Base-by-base conservation (phyloP, 1,140 invertebrate genomes). In the Drosophila prosaltans region DNA sequence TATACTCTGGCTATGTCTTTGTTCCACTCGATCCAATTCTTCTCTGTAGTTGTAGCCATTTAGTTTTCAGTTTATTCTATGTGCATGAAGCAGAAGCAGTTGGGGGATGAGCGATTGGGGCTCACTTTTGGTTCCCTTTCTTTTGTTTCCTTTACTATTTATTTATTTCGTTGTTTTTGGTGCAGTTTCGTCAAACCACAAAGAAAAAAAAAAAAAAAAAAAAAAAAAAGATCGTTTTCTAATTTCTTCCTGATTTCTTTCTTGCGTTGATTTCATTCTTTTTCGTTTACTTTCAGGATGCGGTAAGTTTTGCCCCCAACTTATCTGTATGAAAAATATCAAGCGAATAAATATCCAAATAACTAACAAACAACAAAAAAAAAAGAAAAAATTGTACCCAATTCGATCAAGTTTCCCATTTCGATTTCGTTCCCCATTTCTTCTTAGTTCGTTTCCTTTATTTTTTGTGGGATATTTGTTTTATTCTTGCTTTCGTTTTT, bases 261-360 rank as follows among this genome's bases (percentile, higher is more conserved):
- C 78, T 80, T 81, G 83, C 74, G 81, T 86, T 86, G 82, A 86
- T 88, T 90, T 78, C 74, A 90, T 91, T 88, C 72, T 90, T 86
- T 51, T 91, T 91, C 76, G 72, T 91, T 86, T 85, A 85, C 85
- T 92, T 92, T 83, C 91, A 92, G 91, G 91, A 92, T 91, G 91
- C 91, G 91, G 91, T 92, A 92, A 92, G 91, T 92, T 51, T 76
- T 80, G 65, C 71, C 79, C 69, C 75, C 64, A 65, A 74, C 48
- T 69, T 59, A 61, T 73, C 55, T 61, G 48, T 26, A 8, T 21
- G 21, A 48, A 48, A 4, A 48, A 48, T n/a, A 3, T 16, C 16
- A 51, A 51, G 26, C 8, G 45, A 51, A 10, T 55, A 65, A 70
- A 60, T 78, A 67, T 26, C 58, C 8, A 26, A 51, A 54, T 68